Evolutionary conservation across 2,797 vertebrate genomes (phyloP), one percentile per base, ranked within the genome.

Genomic region (Girardinus metallicus): DNA sequence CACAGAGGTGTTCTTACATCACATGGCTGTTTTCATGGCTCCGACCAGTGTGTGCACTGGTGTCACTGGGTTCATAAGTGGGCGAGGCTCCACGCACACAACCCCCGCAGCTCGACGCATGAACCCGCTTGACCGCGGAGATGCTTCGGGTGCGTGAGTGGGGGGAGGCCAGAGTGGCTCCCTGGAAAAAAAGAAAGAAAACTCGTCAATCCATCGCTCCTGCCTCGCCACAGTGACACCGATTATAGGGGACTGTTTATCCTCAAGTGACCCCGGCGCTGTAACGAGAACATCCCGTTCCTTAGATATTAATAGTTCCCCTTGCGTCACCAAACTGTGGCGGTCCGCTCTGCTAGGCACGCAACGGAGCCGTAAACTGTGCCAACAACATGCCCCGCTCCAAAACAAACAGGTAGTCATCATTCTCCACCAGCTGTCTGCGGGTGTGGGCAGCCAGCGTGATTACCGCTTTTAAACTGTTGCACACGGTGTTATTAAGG

Each of bases 291-390:
- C 96, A 96, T 95, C 95, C 95, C 94, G 95, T 95, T 94, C 94
- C 89, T 88, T 94, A 44, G 94, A 89, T 96, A 97, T 96, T 96
- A 96, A 96, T 96, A 96, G 96, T 93, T 85, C 89, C 86, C 92
- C 87, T 92, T 96, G 95, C 96, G 96, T 96, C 96, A 95, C 92
- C 91, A 85, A 93, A 94, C 89, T 91, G 94, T 93, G 94, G 94
- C 90, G 87, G 93, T 91, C 87, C 89, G 87, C 90, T 88, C 86
- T 84, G 89, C 91, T 91, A 92, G 92, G 95, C 96, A 96, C 96
- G 95, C 95, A 93, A 96, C 87, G 91, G 75, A 89, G 90, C 88
- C 88, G 78, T 86, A 82, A 85, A 90, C 85, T 86, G 89, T 91
- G 95, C 88, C 93, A 94, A 90, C 93, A 94, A 90, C 92, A 85